phyloP scores from a whole-genome alignment of 1,140 invertebrate genomes.

The Mactra quadrangularis region DNA sequence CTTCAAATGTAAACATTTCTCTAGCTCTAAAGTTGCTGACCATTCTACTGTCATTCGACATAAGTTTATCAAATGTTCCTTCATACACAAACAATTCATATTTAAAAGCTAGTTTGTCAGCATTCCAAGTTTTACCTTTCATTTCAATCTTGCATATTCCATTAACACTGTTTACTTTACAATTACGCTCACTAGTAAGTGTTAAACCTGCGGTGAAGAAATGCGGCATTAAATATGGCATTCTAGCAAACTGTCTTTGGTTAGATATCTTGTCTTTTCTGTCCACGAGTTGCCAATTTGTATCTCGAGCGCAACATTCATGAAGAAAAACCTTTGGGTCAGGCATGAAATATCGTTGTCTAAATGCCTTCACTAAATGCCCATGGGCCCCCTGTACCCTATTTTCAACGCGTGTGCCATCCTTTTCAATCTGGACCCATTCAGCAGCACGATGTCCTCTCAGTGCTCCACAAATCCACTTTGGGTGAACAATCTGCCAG shows the following conservation, averaged over 20 bases:
- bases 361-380: slow-evolving; percentile 45
- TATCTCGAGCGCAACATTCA: slow-evolving; percentile 41
- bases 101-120: slow-evolving; percentile 34
- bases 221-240: slow-evolving; percentile 53
- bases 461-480: slow-evolving; percentile 61
- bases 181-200: slow-evolving; percentile 31
- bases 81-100: slow-evolving; percentile 60
- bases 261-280: not conserved
- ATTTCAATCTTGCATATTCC: slow-evolving; percentile 37
- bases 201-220: slow-evolving; percentile 55
- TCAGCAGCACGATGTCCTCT: slow-evolving; percentile 49
- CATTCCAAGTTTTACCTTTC: slow-evolving; percentile 42
- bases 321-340: slow-evolving; percentile 59
- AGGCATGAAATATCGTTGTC: slow-evolving; percentile 63
- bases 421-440: slow-evolving; percentile 64
- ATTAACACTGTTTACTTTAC: slow-evolving; percentile 5
- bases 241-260: slow-evolving; percentile 27
- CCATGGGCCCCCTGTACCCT: not conserved
- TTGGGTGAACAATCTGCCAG: slow-evolving; percentile 66
- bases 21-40: slow-evolving; percentile 52
- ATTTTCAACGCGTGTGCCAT: slow-evolving; percentile 6
- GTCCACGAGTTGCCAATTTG: slow-evolving; percentile 54
- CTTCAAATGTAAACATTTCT: slow-evolving; percentile 41
- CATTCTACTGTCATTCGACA: slow-evolving; percentile 37
- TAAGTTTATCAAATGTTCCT: not conserved